phyloP scores from a whole-genome alignment of 2,113 vertebrate genomes.

The Laticauda colubrina region DNA sequence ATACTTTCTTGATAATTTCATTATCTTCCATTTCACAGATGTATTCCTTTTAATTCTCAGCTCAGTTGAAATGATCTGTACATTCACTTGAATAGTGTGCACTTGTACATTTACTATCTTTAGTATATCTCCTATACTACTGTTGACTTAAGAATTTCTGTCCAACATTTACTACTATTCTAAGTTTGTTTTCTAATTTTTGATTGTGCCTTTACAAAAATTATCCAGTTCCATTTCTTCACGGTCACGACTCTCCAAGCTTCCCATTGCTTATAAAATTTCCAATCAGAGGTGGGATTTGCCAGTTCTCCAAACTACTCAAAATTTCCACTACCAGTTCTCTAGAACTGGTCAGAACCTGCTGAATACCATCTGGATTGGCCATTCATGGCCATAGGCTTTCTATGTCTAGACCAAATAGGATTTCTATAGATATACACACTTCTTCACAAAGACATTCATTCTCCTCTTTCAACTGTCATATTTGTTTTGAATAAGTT shows the following conservation, averaged over 20 bases:
- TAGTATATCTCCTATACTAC: background rate
- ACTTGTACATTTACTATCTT: background rate
- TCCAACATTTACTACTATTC: background rate
- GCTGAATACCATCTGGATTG: background rate
- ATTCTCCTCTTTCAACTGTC: background rate
- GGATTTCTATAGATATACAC: background rate
- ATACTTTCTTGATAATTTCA: background rate
- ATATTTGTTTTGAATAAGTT: background rate
- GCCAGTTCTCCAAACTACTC: too few relatives aligned
- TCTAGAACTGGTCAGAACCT: too few relatives aligned
- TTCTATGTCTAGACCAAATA: too few relatives aligned
- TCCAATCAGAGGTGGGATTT: too few relatives aligned
- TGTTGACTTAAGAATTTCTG: background rate
- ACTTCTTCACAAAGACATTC: background rate
- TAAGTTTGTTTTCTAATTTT: background rate
- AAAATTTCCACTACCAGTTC: too few relatives aligned
- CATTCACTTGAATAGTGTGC: background rate
- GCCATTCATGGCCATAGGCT: background rate
- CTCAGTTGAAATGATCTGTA: background rate
- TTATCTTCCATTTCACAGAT: background rate
- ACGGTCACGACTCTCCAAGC: background rate
- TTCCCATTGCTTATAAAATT: background rate
- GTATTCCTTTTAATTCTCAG: background rate
- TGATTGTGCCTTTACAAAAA: background rate
- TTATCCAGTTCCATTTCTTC: background rate